Conservation (phyloP, 2,113 vertebrate species). For the Colaptes auratus region DNA sequence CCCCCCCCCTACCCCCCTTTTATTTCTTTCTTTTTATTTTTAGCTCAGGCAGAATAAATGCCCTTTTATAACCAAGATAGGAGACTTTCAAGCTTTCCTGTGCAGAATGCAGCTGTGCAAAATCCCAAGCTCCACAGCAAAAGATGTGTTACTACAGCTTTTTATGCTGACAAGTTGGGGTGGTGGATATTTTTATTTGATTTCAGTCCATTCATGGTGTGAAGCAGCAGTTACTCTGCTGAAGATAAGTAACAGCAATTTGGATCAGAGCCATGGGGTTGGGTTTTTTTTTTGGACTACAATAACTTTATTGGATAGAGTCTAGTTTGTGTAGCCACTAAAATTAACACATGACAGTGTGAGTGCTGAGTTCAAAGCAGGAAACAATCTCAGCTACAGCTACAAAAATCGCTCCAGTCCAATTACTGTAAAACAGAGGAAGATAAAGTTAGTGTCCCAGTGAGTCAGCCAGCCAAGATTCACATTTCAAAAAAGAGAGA, state of each 20-base stretch:
- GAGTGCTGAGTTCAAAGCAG: slow-evolving; percentile 54
- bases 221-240: background rate
- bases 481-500: slow-evolving; percentile 50
- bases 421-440: slow-evolving; percentile 72
- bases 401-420: slow-evolving; percentile 42
- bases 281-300: slow-evolving; percentile 36
- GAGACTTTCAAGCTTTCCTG: background rate
- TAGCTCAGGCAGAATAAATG: background rate
- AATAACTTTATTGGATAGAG: slow-evolving; percentile 27
- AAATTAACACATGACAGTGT: slow-evolving; percentile 27
- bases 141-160: background rate
- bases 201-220: slow-evolving; percentile 41
- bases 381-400: slow-evolving; percentile 43
- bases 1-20: too few species aligned
- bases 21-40: too few species aligned
- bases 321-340: slow-evolving; percentile 46
- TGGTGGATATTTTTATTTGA: background rate
- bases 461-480: slow-evolving; percentile 63
- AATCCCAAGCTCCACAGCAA: background rate
- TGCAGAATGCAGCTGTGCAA: background rate
- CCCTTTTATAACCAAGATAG: background rate
- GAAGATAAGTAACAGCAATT: slow-evolving; percentile 16
- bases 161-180: background rate
- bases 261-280: slow-evolving; percentile 27
- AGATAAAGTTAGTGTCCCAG: slow-evolving; percentile 61